Base-by-base conservation (phyloP, 2,797 vertebrate species). In the Brachymystax lenok region DNA sequence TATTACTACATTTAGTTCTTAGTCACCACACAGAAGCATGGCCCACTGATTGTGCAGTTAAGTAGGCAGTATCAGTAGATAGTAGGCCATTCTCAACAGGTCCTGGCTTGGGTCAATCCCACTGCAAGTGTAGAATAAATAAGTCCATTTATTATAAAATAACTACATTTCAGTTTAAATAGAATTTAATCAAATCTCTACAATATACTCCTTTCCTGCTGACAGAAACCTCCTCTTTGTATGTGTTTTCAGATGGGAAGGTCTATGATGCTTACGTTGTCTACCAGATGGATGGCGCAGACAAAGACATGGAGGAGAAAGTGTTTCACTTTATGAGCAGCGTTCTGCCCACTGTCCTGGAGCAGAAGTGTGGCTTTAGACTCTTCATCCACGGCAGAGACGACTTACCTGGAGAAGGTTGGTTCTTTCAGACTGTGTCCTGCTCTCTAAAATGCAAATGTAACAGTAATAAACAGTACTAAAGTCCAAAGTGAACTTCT, bases 161-260 rank as follows among this genome's bases (percentile, higher is more conserved):
- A 46, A 46, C 40, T 13, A 0, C 1, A 46, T 46, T 46, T 46
- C 24, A 24, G 40, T 46, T 46, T 10, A 46, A 46, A 12, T 46
- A 1, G 40, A 13, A 94, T 73, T 81, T n/a, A 0, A 73, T 91
- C 92, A 97, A 70, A 91, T 96, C 5, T 46, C 16, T 54, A 17
- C 16, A 4, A 54, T 54, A 5, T 19, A 1, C 4, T 16, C 52
- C 5, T 19, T 54, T 54, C 52, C 1, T 54, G 52, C 52, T 21
- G 56, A 59, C 56, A n/a, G 19, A 59, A 21, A 21, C 56, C n/a
- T 59, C n/a, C 8, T 24, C 21, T 5, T n/a, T 51, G n/a, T 74
- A 12, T 35, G 24, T 12, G 46, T 69, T 51, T 33, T 33, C 64
- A 67, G 63, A 68, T 68, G 74, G 74, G 59, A 74, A 64, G 59